phyloP scores from a whole-genome alignment of 2,113 vertebrate genomes.

The Capreolus pygargus region DNA sequence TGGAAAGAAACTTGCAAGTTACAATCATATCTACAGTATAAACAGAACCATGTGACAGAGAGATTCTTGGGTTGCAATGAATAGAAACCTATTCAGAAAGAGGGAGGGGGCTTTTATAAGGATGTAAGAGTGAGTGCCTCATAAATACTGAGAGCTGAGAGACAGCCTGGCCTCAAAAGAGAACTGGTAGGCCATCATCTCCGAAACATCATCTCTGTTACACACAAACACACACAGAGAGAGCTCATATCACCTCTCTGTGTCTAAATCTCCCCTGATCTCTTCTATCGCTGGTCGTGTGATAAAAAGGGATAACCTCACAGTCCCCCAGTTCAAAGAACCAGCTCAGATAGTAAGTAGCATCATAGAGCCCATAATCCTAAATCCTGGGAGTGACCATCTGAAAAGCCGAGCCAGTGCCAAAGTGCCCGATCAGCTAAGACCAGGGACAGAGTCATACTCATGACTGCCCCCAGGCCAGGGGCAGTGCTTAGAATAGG shows the following conservation, averaged over 20 bases:
- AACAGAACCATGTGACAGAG: neutral
- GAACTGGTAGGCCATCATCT: neutral
- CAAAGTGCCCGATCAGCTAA: neutral
- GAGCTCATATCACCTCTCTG: neutral
- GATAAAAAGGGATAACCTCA: neutral
- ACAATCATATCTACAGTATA: rapidly evolving
- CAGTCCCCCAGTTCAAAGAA: neutral
- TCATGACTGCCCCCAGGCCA: rapidly evolving
- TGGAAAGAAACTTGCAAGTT: neutral
- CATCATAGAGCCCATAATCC: neutral
- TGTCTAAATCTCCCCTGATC: neutral
- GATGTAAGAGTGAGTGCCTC: neutral
- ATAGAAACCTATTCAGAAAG: neutral
- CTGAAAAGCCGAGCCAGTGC: neutral
- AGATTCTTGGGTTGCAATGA: neutral
- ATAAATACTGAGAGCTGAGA: neutral
- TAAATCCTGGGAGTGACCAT: neutral
- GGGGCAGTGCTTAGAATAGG: neutral
- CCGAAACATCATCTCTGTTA: no score
- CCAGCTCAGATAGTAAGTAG: neutral
- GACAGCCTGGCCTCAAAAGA: neutral
- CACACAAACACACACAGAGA: neutral
- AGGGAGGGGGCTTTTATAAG: neutral
- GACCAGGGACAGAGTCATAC: neutral
- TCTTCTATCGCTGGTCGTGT: neutral